Evolutionary conservation across 2,797 vertebrate genomes (phyloP), one percentile per base, ranked within the genome.

Genomic region (Threskiornis aethiopicus): DNA sequence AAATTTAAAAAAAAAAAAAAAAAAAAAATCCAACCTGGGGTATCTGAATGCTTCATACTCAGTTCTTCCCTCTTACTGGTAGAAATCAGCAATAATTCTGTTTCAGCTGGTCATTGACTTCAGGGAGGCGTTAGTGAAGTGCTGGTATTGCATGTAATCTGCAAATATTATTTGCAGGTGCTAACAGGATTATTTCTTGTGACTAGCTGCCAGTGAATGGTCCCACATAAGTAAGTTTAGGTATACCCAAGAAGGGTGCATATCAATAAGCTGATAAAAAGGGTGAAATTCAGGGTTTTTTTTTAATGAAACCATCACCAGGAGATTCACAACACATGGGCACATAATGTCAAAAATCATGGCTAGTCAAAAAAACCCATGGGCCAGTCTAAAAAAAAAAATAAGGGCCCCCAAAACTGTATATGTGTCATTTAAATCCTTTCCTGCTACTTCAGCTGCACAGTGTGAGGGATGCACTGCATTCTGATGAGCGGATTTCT

Each of bases 401-500:
- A 11, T 26, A 16, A 49, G 15, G 5, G 2, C 28, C 35, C 13
- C 16, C 28, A 2, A 62, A 46, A 4, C 6, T 18, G 10, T 21
- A 0, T 29, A 25, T n/a, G 13, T 81, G 16, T 33, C 21, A 29
- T 70, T 95, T 49, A 37, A 89, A 49, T 62, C 75, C 37, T 61
- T 84, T 51, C 33, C 29, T 86, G 57, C 49, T 84, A 5, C 49
- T 94, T 84, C 28, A 78, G 3, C 37, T 88, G 41, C 7, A 4
- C 54, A 59, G 4, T 4, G 25, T 16, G 51, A 81, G 65, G 28
- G 20, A 28, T 67, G 58, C 42, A 2, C 29, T 73, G 59, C 80
- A 54, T 90, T 87, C 31, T 28, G 28, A 52, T 70, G 62, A 49
- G 62, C 21, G 25, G 51, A 16, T 91, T 94, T 70, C 86, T 94